phyloP scores from a whole-genome alignment of 2,797 vertebrate species.

The Podarcis lilfordi region DNA sequence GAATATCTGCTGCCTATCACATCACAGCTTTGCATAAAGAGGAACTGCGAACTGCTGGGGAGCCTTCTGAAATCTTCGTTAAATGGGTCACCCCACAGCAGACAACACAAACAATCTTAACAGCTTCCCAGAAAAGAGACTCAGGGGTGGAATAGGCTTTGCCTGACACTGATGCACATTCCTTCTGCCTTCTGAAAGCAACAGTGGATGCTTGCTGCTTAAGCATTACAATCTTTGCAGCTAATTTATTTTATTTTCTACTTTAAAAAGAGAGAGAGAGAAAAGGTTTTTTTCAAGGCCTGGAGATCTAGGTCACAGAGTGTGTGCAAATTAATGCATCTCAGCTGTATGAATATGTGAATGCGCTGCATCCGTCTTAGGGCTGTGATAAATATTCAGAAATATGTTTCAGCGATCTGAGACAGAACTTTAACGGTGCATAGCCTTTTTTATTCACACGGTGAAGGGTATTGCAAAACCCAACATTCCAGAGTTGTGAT shows the following conservation, averaged over 20 bases:
- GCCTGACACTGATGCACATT: not conserved
- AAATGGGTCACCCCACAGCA: constrained; percentile 45
- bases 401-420: constrained; percentile 48
- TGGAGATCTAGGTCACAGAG: constrained; percentile 58
- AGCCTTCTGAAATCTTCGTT: constrained; percentile 22
- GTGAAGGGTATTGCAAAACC: not conserved
- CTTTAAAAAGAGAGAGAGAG: not conserved
- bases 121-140: constrained; percentile 15
- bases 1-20: constrained; percentile 38
- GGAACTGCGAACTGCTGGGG: constrained; percentile 29
- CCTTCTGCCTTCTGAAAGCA: constrained; percentile 21
- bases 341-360: constrained; percentile 62
- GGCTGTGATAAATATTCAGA: constrained; percentile 67
- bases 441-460: constrained; percentile 12
- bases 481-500: not conserved
- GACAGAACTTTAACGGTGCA: constrained; percentile 9
- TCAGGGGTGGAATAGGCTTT: constrained; percentile 17
- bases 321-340: constrained; percentile 52
- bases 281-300: not conserved
- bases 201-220: not conserved
- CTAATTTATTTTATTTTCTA: constrained; percentile 20
- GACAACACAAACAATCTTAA: not conserved
- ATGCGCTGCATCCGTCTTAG: constrained; percentile 51
- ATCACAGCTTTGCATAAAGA: constrained; percentile 38
- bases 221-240: constrained; percentile 34